Evolutionary conservation across 2,113 vertebrate genomes (phyloP).

Genomic region (Nettapus auritus): DNA sequence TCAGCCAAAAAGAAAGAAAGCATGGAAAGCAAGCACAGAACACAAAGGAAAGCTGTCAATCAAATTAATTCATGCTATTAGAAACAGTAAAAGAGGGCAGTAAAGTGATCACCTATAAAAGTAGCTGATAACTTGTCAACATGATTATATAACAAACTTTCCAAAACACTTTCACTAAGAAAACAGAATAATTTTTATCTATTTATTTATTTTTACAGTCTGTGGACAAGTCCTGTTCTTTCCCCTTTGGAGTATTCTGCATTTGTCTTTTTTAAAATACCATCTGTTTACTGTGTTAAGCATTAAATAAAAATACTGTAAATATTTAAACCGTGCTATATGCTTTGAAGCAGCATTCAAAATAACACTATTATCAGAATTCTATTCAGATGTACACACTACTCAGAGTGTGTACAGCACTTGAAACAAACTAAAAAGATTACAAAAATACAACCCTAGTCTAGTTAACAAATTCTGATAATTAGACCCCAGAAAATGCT

Average conservation of each 20-base stretch:
- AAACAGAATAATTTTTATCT: background rate
- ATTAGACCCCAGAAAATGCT: background rate
- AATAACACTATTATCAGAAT: background rate
- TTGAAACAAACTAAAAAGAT: background rate
- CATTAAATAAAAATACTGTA: background rate
- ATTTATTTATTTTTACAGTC: background rate
- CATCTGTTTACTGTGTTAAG: background rate
- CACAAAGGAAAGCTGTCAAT: constrained; percentile 76
- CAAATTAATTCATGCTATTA: constrained; percentile 64
- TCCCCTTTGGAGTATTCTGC: background rate
- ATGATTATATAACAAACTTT: background rate
- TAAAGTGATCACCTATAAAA: background rate
- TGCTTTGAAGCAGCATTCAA: background rate
- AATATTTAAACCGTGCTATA: background rate
- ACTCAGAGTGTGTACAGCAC: background rate
- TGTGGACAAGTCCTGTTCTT: background rate
- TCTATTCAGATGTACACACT: background rate
- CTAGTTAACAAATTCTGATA: background rate
- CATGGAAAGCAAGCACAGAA: constrained; percentile 82
- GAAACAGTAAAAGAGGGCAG: constrained; percentile 36
- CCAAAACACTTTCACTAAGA: background rate
- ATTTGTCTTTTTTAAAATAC: background rate
- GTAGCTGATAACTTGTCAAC: background rate
- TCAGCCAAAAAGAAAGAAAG: constrained; percentile 86
- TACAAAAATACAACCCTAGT: background rate